Evolutionary conservation across 2,797 vertebrate genomes (phyloP).

Genomic region (Sebastes elongatus): DNA sequence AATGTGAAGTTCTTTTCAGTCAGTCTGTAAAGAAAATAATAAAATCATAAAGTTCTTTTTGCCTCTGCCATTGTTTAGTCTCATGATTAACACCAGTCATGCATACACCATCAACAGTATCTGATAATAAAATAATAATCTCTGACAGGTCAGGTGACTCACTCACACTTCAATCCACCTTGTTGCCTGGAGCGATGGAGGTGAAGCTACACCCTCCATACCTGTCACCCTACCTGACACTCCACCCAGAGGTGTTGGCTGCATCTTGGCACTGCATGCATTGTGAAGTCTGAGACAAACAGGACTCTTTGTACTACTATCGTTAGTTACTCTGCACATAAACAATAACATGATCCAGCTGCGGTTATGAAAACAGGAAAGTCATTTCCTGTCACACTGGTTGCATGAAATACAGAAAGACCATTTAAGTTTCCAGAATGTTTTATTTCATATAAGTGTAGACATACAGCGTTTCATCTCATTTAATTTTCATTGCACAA

Average conservation of each 20-base stretch:
- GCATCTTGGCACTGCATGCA: background rate
- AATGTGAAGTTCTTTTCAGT: too few relatives aligned
- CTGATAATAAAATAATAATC: background rate
- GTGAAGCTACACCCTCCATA: background rate
- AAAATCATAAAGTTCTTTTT: too few relatives aligned
- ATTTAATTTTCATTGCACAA: too few relatives aligned
- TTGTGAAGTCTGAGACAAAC: background rate
- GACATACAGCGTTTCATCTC: background rate
- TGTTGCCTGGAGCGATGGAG: background rate
- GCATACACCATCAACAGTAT: background rate
- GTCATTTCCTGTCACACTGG: background rate
- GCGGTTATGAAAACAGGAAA: background rate
- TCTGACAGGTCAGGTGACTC: background rate
- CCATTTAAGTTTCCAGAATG: background rate
- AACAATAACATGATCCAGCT: background rate
- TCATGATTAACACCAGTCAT: too few relatives aligned
- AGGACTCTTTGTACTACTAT: background rate
- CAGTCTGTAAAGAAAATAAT: too few relatives aligned
- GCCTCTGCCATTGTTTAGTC: too few relatives aligned
- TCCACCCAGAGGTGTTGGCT: background rate
- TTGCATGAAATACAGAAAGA: background rate
- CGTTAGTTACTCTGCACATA: background rate
- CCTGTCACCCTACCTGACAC: background rate
- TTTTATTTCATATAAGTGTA: background rate
- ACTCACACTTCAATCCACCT: background rate